Percentiles rank a stretch among this genome's conserved stretches.
Evolutionary conservation across 2,888 invertebrate genomes (phyloP).

Genomic region (Chalcosyrphus nemorum): DNA sequence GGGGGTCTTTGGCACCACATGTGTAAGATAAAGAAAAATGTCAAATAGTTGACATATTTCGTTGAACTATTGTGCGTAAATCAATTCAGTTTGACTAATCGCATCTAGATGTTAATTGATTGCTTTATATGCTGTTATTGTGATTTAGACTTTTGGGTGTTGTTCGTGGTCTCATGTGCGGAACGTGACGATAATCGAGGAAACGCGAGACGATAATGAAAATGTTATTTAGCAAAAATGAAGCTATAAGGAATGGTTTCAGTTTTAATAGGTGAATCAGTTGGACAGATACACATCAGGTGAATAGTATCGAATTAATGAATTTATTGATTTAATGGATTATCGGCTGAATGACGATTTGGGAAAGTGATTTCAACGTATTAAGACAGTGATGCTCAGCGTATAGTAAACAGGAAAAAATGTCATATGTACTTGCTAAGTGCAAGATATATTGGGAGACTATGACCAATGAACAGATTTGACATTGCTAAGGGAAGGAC

Average conservation of each 20-base stretch:
- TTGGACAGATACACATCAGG: neutral
- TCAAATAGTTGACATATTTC: constrained; percentile 5
- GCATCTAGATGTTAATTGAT: constrained; percentile 6
- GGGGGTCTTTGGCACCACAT: neutral
- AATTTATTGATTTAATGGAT: neutral
- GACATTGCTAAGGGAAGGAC: too few relatives aligned
- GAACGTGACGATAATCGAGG: neutral
- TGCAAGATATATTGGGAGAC: too few relatives aligned
- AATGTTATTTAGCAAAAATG: neutral
- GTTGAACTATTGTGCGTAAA: neutral
- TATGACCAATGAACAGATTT: too few relatives aligned
- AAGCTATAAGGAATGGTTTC: neutral
- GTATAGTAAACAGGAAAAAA: too few relatives aligned
- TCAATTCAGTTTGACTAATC: constrained; percentile 10
- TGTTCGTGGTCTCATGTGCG: neutral
- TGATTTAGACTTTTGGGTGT: neutral
- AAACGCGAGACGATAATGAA: neutral
- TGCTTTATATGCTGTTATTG: neutral
- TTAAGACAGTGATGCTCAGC: too few relatives aligned
- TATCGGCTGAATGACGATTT: neutral
- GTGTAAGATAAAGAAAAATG: neutral
- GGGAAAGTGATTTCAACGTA: neutral
- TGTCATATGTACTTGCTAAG: too few relatives aligned
- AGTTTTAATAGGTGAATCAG: neutral
- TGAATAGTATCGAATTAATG: neutral